Conservation (phyloP, 2,113 vertebrate species). For the Symphodus melops region DNA sequence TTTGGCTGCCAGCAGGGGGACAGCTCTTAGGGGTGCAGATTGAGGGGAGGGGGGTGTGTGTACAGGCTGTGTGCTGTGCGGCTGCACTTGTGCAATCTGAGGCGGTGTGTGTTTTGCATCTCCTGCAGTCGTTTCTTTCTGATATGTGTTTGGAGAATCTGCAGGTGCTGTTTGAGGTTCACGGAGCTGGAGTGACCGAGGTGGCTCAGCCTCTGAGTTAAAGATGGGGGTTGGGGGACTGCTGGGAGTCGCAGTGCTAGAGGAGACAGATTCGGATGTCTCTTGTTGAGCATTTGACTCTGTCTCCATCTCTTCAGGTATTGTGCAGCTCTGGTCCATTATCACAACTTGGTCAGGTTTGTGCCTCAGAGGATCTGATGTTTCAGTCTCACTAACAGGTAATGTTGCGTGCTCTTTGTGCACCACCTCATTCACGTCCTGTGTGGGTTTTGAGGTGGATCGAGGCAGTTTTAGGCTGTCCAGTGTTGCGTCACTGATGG, state of each 20-base stretch:
- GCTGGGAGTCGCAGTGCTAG: conserved; percentile 67
- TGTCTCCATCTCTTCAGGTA: conserved; percentile 26
- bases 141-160: conserved; percentile 63
- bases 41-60: conserved; percentile 72
- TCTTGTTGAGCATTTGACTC: conserved; percentile 6
- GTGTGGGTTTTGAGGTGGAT: conserved; percentile 69
- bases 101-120: conserved; percentile 70
- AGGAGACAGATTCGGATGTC: background rate
- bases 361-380: conserved; percentile 5
- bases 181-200: conserved; percentile 62
- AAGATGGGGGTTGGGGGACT: conserved; percentile 74
- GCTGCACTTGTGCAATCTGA: conserved; percentile 16
- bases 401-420: conserved; percentile 19
- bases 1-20: conserved; percentile 94
- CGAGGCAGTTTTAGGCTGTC: conserved; percentile 94
- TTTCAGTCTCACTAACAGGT: conserved; percentile 13
- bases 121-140: conserved; percentile 65
- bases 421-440: conserved; percentile 42
- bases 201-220: conserved; percentile 49
- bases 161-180: conserved; percentile 9
- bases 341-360: conserved; percentile 23
- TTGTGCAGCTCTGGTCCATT: conserved; percentile 7
- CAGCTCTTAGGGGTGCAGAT: conserved; percentile 84
- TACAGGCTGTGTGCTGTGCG: conserved; percentile 56
- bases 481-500: conserved; percentile 95